phyloP scores from a whole-genome alignment of 2,888 invertebrate genomes.

The Diarsia mendica region DNA sequence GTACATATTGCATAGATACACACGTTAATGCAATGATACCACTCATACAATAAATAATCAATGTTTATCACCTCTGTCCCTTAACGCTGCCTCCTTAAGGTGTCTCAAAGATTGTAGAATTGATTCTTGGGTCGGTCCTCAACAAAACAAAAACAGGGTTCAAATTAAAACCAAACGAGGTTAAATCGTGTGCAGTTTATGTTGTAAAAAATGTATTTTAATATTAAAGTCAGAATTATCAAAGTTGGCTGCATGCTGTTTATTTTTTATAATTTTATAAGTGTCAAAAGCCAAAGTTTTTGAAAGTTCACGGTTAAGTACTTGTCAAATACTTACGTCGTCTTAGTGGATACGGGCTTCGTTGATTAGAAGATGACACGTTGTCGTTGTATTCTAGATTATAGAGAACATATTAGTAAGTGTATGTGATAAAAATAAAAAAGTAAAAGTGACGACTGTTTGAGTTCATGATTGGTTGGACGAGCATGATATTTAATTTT shows the following conservation, averaged over 20 bases:
- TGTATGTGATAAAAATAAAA: background rate
- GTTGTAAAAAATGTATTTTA: constrained; percentile 63
- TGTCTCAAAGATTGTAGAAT: constrained; percentile 83
- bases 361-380: constrained; percentile 95
- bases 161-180: constrained; percentile 72
- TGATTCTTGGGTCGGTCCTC: constrained; percentile 84
- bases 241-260: constrained; percentile 63
- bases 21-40: constrained; percentile 66
- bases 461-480: background rate
- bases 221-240: constrained; percentile 57
- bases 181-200: constrained; percentile 66
- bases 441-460: background rate
- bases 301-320: constrained; percentile 13
- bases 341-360: constrained; percentile 95
- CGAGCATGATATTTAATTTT: too few species aligned
- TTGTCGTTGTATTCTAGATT: constrained; percentile 95
- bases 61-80: constrained; percentile 79
- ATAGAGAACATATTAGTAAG: constrained; percentile 59
- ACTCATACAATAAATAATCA: constrained; percentile 73
- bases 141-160: constrained; percentile 79
- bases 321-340: constrained; percentile 92
- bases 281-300: constrained; percentile 52
- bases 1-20: constrained; percentile 60
- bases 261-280: constrained; percentile 40
- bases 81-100: constrained; percentile 82